Conservation (phyloP, 2,797 vertebrate genomes). For the Amblyraja radiata region DNA sequence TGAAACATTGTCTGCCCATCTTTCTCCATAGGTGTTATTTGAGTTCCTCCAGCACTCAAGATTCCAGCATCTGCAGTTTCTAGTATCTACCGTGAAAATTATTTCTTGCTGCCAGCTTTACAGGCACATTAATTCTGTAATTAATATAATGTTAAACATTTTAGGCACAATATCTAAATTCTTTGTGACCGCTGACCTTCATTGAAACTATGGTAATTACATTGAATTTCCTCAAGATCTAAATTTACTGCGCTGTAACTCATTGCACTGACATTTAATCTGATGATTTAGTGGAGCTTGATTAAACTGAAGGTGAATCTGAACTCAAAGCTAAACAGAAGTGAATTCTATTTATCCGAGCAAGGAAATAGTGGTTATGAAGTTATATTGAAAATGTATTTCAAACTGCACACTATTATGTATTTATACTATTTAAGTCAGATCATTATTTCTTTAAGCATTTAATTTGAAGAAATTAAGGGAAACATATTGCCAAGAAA, state of each 20-base stretch:
- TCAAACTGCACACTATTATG: neutral
- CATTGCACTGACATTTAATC: neutral
- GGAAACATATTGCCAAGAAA: neutral
- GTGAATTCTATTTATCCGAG: neutral
- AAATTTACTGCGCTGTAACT: neutral
- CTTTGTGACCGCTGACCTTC: neutral
- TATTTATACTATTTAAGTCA: neutral
- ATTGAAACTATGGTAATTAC: neutral
- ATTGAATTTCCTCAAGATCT: neutral
- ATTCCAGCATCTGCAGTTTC: no score
- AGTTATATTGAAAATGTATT: neutral
- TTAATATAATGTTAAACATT: no score
- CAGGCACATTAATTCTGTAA: no score
- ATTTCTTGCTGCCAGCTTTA: no score
- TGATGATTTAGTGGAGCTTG: neutral
- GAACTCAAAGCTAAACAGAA: neutral
- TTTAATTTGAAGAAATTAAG: constrained; percentile 8
- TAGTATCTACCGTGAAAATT: no score
- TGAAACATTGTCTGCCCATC: no score
- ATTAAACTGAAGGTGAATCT: neutral
- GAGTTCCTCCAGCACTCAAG: no score
- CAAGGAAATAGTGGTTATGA: neutral
- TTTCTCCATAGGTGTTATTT: no score
- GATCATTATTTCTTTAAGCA: neutral
- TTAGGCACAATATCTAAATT: neutral